Conservation (phyloP, 2,113 vertebrate species). For the Platysteira castanea region DNA sequence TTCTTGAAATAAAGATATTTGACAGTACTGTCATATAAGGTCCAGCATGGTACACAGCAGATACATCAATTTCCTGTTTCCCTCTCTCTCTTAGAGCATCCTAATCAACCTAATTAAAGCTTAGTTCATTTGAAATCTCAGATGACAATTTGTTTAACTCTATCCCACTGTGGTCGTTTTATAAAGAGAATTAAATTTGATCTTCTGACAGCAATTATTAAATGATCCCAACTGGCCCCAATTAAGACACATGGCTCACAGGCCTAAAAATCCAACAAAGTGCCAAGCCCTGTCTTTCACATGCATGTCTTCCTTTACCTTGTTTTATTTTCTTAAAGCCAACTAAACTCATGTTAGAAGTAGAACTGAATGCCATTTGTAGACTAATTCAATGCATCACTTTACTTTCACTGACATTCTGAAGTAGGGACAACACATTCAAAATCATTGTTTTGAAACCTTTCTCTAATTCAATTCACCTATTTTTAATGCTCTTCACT, state of each 20-base stretch:
- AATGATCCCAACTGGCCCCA: slow-evolving; percentile 98
- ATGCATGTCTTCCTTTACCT: slow-evolving; percentile 64
- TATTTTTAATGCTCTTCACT: neutral
- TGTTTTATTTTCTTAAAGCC: slow-evolving; percentile 70
- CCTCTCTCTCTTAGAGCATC: slow-evolving; percentile 77
- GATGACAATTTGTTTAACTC: slow-evolving; percentile 98
- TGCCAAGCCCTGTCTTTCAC: slow-evolving; percentile 64
- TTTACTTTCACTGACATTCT: neutral
- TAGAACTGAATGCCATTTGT: slow-evolving; percentile 27
- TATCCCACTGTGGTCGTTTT: slow-evolving; percentile 94
- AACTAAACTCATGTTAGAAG: slow-evolving; percentile 61
- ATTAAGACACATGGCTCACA: slow-evolving; percentile 91
- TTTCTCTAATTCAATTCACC: neutral
- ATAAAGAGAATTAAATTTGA: slow-evolving; percentile 99
- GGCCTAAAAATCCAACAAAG: slow-evolving; percentile 80
- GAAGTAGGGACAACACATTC: neutral
- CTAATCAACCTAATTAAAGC: slow-evolving; percentile 99
- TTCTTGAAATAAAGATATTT: slow-evolving; percentile 60
- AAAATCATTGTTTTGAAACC: neutral
- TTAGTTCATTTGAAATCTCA: slow-evolving; percentile 96
- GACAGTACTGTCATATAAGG: slow-evolving; percentile 45
- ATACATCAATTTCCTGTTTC: slow-evolving; percentile 83
- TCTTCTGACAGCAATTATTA: slow-evolving; percentile 99
- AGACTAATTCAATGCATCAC: neutral
- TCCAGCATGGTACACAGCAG: slow-evolving; percentile 68